Percentiles rank a stretch among this genome's conserved stretches.
These are phyloP conservation scores for Mantis religiosa DNA, from an alignment of 2,888 invertebrate species.

Conservation along the genomic window DNA sequence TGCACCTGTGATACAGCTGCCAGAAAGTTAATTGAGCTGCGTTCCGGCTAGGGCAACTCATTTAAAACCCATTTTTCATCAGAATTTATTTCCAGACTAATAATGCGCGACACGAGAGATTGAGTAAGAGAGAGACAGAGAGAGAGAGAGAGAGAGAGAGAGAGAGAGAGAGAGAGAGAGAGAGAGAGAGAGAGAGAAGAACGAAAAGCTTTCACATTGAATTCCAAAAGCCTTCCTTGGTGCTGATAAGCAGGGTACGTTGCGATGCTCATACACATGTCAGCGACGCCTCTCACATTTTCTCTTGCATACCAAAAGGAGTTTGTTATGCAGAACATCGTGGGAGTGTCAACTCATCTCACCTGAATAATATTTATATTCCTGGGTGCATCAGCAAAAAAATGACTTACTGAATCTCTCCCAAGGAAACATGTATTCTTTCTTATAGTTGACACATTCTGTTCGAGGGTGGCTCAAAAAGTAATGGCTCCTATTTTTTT, in stretches of 20 bases:
- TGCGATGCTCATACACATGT: not conserved
- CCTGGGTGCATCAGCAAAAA: no score
- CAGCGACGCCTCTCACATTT: not conserved
- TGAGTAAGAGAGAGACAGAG: no score
- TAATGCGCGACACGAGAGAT: not conserved
- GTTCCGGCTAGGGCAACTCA: not conserved
- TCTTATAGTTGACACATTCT: no score
- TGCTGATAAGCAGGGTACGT: not conserved
- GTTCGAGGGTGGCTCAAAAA: no score
- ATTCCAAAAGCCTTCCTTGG: not conserved
- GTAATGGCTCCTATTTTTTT: no score
- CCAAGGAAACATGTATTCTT: no score
- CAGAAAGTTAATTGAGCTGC: not conserved
- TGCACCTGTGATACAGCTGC: not conserved
- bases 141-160: no score
- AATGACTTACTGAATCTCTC: no score
- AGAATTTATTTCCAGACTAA: not conserved
- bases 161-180: no score
- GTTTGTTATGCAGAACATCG: no score
- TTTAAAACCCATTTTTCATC: not conserved
- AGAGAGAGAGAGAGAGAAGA: not conserved
- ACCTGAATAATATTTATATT: no score
- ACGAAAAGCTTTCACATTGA: not conserved
- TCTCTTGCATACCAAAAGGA: not conserved
- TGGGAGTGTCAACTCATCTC: no score